Evolutionary conservation across 2,113 vertebrate genomes (phyloP).

Genomic region (Sebastes schlegelii): DNA sequence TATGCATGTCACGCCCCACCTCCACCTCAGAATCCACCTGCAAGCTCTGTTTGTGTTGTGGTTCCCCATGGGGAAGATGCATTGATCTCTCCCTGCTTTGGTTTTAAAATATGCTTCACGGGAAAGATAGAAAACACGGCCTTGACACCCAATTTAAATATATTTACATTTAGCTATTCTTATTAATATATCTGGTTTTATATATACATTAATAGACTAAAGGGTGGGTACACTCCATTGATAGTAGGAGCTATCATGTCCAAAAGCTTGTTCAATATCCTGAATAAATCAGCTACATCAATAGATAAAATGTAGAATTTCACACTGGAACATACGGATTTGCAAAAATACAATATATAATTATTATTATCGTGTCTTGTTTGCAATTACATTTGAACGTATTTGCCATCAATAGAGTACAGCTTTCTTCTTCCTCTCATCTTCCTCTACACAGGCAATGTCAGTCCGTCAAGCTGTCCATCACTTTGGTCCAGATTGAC

Average conservation of each 20-base stretch:
- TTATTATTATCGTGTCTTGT: not conserved
- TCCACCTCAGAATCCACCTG: not conserved
- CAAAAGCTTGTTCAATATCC: not conserved
- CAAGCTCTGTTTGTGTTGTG: slow-evolving; percentile 7
- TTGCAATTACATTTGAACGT: not conserved
- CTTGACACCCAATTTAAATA: not conserved
- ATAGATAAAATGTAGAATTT: not conserved
- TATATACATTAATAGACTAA: not conserved
- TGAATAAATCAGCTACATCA: not conserved
- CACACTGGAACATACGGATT: not conserved
- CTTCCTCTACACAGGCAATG: too few species aligned
- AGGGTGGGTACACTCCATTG: not conserved
- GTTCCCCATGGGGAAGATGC: slow-evolving; percentile 9
- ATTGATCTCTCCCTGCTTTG: slow-evolving; percentile 36
- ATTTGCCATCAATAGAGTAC: too few species aligned
- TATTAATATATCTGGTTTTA: not conserved
- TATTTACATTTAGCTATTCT: not conserved
- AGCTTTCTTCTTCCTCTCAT: too few species aligned
- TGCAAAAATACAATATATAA: not conserved
- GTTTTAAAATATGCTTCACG: slow-evolving; percentile 28
- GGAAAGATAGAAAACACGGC: slow-evolving; percentile 1
- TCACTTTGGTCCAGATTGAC: not conserved
- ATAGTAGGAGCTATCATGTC: not conserved
- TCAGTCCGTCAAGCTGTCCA: not conserved
- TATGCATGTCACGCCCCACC: too few species aligned